Evolutionary conservation across 2,888 invertebrate species (phyloP), one percentile per base, ranked within the genome.

Genomic region (Heliconius ismenius): DNA sequence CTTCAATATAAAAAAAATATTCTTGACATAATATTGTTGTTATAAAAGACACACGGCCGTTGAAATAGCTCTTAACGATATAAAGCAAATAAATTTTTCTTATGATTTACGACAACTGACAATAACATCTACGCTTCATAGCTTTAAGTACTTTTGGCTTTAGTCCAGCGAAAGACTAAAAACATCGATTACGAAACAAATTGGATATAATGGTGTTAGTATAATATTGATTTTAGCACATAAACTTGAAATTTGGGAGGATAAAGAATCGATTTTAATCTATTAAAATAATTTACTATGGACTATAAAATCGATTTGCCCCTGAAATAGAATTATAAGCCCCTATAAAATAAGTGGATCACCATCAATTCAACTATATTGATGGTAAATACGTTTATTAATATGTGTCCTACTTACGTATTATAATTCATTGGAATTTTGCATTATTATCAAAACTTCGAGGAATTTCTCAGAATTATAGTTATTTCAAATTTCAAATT

Each of bases 131-230:
- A 24, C n/a, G 62, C 26, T 67, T 60, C 58, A 75, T 26, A 64
- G 49, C 24, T 69, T 32, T 74, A 65, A 65, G 58, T 21, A 70
- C 70, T 32, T 65, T 49, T 75, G 75, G 75, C 75, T 43, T 43
- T 4, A n/a, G n/a, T 75, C 75, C 75, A 75, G 39, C 60, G 13
- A 62, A 75, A 68, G 32, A 75, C 69, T 62, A 21, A 63, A 63
- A 24, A 67, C 39, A 39, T 39, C 67, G 39, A 67, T 67, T 67
- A 39, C 39, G 18, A 67, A 67, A 67, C 39, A 39, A 67, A 39
- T 67, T 67, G 67, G 24, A 15, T 39, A 39, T 24, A 67, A 67
- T 39, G 67, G 15, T 24, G 67, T 67, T 24, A 67, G 65, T 36
- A 39, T 65, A 39, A 39, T 65, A 24, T 65, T 7, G 49, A 11